These are phyloP conservation scores for Brenthis ino DNA, from an alignment of 2,888 invertebrate species.

Conservation along the genomic window DNA sequence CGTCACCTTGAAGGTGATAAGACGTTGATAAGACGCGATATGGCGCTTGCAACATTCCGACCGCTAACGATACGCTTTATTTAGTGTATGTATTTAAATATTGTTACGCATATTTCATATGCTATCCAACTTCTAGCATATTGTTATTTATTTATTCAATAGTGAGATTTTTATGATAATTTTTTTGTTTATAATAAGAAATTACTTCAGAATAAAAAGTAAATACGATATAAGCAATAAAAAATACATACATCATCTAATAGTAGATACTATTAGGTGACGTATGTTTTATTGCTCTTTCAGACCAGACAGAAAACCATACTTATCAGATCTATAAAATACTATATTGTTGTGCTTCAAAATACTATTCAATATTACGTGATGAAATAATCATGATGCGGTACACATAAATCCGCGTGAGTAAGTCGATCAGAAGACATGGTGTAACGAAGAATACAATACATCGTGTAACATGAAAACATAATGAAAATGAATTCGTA, in stretches of 20 bases:
- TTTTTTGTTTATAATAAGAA: no score
- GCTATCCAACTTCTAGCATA: neutral
- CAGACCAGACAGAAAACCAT: no score
- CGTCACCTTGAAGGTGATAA: slow-evolving; percentile 79
- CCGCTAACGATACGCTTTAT: slow-evolving; percentile 38
- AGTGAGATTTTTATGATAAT: neutral
- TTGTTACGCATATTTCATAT: slow-evolving; percentile 18
- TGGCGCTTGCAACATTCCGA: slow-evolving; percentile 45
- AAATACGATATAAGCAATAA: no score
- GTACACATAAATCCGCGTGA: neutral
- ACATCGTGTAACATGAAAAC: slow-evolving; percentile 25
- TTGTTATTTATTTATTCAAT: neutral
- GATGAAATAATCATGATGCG: no score
- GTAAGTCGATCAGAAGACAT: neutral
- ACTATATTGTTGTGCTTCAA: no score
- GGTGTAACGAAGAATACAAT: slow-evolving; percentile 1
- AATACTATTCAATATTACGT: no score
- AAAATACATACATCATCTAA: no score
- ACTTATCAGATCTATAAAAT: no score
- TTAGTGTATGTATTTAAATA: slow-evolving; percentile 33
- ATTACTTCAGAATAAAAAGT: no score
- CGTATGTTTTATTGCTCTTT: no score
- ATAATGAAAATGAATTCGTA: slow-evolving; percentile 39
- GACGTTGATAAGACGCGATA: slow-evolving; percentile 63
- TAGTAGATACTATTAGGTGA: no score